Base-by-base conservation (phyloP, 2,888 invertebrate species). In the Tetropium fuscum region DNA sequence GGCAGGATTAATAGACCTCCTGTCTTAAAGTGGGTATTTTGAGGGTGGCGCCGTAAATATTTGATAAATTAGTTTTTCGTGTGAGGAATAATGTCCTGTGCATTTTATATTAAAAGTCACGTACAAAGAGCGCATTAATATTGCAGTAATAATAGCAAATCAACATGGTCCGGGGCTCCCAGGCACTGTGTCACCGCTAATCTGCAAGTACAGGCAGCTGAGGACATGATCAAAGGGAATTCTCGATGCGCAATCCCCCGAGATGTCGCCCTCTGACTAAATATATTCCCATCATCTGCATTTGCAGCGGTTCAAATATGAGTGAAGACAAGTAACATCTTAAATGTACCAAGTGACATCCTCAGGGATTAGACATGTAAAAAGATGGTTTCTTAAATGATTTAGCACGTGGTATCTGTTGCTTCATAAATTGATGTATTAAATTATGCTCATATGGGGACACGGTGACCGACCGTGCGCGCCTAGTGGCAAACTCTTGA, bases 121-220 rank as follows among this genome's bases (percentile, higher is more conserved):
- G 15, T 40, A 51, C 51, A 51, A 38, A 51, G 40, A 11, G 11
- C 10, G n/a, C 51, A 51, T 51, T 51, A 51, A 51, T 49, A 49
- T 49, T 49, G 22, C 49, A 49, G 7, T 40, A 40, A 51, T 51
- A 51, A 48, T 10, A 18, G 15, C 22, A 22, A 48, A 38, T 48
- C 48, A 22, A 38, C 36, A 4, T 4, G 22, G 36, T 48, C 48
- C 51, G 11, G 10, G 13, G 20, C 13, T 54, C 61, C 19, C 19
- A 58, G 66, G 70, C 69, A 69, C 69, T 63, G 67, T 69, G 73
- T 70, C 73, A 70, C 66, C 68, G 66, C 71, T 73, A 73, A 73
- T 73, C 69, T 68, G 66, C 64, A 73, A 70, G 72, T 72, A 73
- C 64, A 58, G 63, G 41, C 63, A 66, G 66, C 41, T 51, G 43